These are phyloP conservation scores for Betta splendens DNA, from an alignment of 2,797 vertebrate genomes.

Conservation along the genomic window DNA sequence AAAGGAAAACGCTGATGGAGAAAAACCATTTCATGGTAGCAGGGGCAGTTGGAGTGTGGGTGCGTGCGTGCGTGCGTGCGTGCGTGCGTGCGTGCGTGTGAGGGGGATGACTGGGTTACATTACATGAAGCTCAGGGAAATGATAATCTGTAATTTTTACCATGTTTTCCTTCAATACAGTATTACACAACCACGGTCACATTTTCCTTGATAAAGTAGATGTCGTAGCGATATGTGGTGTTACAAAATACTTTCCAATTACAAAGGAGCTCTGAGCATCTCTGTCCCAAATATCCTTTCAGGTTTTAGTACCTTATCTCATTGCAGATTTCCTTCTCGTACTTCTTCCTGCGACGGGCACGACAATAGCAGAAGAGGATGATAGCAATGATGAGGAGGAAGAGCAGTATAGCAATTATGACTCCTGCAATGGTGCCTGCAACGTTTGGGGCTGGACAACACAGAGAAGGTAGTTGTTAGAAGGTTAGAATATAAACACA, in stretches of 20 bases:
- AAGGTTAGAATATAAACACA: no score
- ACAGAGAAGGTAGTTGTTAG: neutral
- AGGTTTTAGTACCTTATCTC: conserved; percentile 88
- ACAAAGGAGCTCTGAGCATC: neutral
- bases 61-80: conserved; percentile 4
- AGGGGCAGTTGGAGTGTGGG: conserved; percentile 16
- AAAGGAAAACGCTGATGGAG: conserved; percentile 71
- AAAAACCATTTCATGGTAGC: conserved; percentile 55
- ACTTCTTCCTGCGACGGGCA: conserved; percentile 91
- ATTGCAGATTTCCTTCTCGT: conserved; percentile 96
- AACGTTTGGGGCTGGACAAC: conserved; percentile 86
- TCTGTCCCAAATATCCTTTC: conserved; percentile 5
- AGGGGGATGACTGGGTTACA: conserved; percentile 16
- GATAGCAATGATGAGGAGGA: conserved; percentile 84
- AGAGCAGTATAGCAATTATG: conserved; percentile 86
- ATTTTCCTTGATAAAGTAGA: conserved; percentile 9
- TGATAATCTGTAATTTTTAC: conserved; percentile 18
- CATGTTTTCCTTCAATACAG: conserved; percentile 16
- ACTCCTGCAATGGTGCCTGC: conserved; percentile 87
- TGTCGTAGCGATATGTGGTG: no score
- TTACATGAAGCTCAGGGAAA: conserved; percentile 8
- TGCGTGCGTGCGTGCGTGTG: neutral
- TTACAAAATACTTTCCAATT: conserved; percentile 6
- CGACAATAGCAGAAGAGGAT: conserved; percentile 90
- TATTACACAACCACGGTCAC: neutral